A percentile compares a stretch with the other conserved stretches of the same genome.
Evolutionary conservation across 2,113 vertebrate species (phyloP).

Genomic region (Macquaria australasica): DNA sequence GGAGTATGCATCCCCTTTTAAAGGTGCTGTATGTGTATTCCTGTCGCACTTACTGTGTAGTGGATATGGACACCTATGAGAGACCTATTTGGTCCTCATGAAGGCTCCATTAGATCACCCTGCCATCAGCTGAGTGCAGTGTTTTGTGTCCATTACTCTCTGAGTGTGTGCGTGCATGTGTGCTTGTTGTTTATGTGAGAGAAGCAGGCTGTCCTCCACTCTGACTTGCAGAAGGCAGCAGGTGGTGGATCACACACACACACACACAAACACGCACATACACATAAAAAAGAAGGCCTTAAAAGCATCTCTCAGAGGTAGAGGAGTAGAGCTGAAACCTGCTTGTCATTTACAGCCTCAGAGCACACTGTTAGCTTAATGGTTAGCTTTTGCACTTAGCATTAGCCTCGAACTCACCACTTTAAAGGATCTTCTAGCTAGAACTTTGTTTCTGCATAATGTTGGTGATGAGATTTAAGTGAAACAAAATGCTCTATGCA

Average conservation of each 20-base stretch:
- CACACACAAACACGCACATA: background rate
- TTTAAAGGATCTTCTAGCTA: constrained; percentile 27
- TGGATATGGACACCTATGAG: constrained; percentile 37
- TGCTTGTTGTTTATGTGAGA: constrained; percentile 29
- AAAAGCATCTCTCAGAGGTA: constrained; percentile 51
- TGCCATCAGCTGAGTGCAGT: constrained; percentile 46
- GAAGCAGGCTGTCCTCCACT: constrained; percentile 22
- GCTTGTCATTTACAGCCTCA: constrained; percentile 19
- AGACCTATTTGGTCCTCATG: constrained; percentile 50
- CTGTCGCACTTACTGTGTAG: constrained; percentile 11
- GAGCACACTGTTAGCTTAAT: constrained; percentile 40
- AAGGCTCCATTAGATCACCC: constrained; percentile 50
- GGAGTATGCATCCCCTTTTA: background rate
- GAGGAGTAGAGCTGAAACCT: constrained; percentile 12
- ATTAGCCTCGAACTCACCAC: constrained; percentile 12
- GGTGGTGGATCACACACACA: constrained; percentile 32
- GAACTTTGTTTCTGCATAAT: constrained; percentile 57
- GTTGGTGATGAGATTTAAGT: constrained; percentile 1
- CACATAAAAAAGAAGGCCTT: constrained; percentile 19
- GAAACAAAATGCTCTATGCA: background rate
- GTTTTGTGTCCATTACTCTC: constrained; percentile 45
- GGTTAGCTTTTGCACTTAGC: constrained; percentile 58
- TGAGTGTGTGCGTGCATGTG: constrained; percentile 6
- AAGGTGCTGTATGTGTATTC: background rate
- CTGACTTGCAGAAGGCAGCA: constrained; percentile 45